Evolutionary conservation across 2,888 invertebrate species (phyloP).

Genomic region (Itoplectis maculator): DNA sequence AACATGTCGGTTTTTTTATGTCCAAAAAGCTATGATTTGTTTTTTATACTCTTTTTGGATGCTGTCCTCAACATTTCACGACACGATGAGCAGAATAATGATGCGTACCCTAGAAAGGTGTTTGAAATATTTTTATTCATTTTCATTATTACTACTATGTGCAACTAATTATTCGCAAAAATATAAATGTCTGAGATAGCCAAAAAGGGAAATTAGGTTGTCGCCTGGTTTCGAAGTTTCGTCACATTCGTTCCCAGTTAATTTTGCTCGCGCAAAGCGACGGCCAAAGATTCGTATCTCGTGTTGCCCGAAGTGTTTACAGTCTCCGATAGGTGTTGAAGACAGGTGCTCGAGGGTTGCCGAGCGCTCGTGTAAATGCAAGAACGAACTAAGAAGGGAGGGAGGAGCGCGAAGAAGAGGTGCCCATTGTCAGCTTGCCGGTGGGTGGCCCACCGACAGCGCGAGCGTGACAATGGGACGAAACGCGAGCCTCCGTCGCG

Average conservation of each 20-base stretch:
- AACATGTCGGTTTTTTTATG: no score
- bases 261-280: not conserved
- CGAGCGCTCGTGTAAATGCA: not conserved
- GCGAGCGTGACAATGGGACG: slow-evolving; percentile 57
- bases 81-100: no score
- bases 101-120: no score
- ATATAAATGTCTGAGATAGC: no score
- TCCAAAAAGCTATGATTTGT: no score
- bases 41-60: no score
- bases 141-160: no score
- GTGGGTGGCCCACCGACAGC: slow-evolving; percentile 17
- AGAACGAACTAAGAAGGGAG: not conserved
- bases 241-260: not conserved
- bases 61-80: no score
- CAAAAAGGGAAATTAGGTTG: no score
- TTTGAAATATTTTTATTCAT: no score
- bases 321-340: slow-evolving; percentile 21
- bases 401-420: slow-evolving; percentile 9
- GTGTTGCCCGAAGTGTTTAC: not conserved
- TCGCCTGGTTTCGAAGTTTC: not conserved
- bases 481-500: slow-evolving; percentile 47
- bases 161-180: no score
- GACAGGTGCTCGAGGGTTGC: slow-evolving; percentile 18
- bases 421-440: slow-evolving; percentile 58
- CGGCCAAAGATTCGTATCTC: slow-evolving; percentile 9